Evolutionary conservation across 2,113 vertebrate species (phyloP).

Genomic region (Trochalopteron elliotii): DNA sequence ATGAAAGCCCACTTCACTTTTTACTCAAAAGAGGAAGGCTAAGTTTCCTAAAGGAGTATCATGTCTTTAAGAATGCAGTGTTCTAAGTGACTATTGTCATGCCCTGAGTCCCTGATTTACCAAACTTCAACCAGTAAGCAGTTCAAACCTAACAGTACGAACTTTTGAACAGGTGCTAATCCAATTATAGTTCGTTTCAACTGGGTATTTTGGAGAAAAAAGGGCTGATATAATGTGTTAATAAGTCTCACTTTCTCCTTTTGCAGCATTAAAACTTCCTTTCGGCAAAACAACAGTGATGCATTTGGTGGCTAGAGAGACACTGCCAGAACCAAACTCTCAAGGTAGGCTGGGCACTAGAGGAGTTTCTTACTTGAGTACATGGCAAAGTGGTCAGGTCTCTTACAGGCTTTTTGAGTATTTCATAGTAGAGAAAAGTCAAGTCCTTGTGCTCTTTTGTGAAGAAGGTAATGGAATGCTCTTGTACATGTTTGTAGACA

Average conservation of each 20-base stretch:
- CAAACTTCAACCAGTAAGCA: neutral
- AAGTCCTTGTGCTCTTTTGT: neutral
- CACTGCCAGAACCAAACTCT: slow-evolving; percentile 98
- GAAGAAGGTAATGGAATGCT: neutral
- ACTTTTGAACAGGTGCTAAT: neutral
- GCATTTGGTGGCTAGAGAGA: slow-evolving; percentile 99
- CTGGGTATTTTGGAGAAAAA: neutral
- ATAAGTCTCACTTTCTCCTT: slow-evolving; percentile 21
- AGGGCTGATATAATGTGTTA: neutral
- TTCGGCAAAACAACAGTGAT: slow-evolving; percentile 98
- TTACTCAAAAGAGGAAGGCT: neutral
- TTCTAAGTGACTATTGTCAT: neutral
- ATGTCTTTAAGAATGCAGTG: neutral
- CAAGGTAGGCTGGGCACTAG: slow-evolving; percentile 82
- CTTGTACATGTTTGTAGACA: neutral
- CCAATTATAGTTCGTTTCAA: neutral
- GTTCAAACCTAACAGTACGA: neutral
- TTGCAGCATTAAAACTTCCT: slow-evolving; percentile 93
- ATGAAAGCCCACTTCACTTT: neutral
- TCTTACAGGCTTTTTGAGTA: neutral
- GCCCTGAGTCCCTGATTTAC: neutral
- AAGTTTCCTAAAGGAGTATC: neutral
- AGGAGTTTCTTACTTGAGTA: neutral
- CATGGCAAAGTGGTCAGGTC: neutral
- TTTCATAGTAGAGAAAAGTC: neutral